Evolutionary conservation across 2,113 vertebrate genomes (phyloP).

Genomic region (Symphodus melops): DNA sequence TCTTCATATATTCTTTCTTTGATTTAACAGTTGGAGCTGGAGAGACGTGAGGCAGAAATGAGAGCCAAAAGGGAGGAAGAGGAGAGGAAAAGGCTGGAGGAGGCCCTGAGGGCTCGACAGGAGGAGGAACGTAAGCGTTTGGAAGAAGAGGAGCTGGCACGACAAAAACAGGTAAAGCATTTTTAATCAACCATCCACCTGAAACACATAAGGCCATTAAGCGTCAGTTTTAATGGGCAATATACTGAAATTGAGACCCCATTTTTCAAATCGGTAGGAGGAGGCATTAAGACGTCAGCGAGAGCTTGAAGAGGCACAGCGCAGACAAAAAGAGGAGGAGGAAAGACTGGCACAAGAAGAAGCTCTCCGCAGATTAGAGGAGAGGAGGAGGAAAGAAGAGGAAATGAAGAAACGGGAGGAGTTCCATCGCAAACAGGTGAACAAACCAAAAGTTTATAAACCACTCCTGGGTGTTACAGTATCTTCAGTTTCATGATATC

Average conservation of each 20-base stretch:
- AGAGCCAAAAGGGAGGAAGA: constrained; percentile 97
- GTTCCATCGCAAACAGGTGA: constrained; percentile 93
- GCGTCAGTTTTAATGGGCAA: not conserved
- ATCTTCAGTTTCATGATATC: too few species aligned
- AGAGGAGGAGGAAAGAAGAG: constrained; percentile 93
- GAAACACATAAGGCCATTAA: not conserved
- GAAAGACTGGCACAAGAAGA: constrained; percentile 94
- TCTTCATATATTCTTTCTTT: too few species aligned
- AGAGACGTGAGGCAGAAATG: constrained; percentile 93
- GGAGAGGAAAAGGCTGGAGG: constrained; percentile 93
- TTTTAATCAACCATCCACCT: not conserved
- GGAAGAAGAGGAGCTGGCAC: constrained; percentile 93
- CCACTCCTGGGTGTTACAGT: too few species aligned
- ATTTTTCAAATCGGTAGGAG: constrained; percentile 81
- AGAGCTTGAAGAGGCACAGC: constrained; percentile 86
- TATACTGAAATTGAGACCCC: constrained; percentile 9
- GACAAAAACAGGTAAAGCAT: constrained; percentile 91
- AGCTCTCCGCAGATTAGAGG: constrained; percentile 89
- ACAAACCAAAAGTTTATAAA: not conserved
- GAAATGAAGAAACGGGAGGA: constrained; percentile 92
- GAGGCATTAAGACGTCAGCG: constrained; percentile 83
- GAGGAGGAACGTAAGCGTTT: constrained; percentile 93
- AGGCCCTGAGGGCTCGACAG: constrained; percentile 89
- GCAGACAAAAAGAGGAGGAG: constrained; percentile 92
- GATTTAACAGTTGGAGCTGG: constrained; percentile 89